These are phyloP conservation scores for Oncopeltus fasciatus DNA, from an alignment of 1,140 invertebrate genomes.

Conservation along the genomic window DNA sequence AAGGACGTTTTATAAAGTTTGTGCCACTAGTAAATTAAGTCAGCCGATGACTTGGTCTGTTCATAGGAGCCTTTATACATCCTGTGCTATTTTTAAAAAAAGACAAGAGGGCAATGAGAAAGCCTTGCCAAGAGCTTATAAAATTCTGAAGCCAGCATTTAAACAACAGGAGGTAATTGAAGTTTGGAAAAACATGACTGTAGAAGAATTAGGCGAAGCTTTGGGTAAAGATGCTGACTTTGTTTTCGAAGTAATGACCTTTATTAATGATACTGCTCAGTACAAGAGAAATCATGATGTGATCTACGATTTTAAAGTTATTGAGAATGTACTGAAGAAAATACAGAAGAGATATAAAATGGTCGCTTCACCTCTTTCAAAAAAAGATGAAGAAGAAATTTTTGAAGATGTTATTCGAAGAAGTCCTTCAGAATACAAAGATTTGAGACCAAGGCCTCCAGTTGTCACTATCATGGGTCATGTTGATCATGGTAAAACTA, in stretches of 20 bases:
- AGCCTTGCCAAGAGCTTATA: constrained; percentile 3
- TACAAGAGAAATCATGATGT: constrained; percentile 33
- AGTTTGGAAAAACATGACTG: constrained; percentile 66
- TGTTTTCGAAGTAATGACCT: constrained; percentile 49
- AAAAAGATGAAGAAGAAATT: constrained; percentile 30
- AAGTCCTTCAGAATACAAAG: constrained; percentile 18
- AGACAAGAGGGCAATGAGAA: constrained; percentile 17
- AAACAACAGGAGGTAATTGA: constrained; percentile 35
- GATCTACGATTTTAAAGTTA: constrained; percentile 39
- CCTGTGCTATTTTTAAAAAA: constrained; percentile 19
- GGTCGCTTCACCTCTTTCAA: constrained; percentile 33
- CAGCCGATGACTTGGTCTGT: not conserved
- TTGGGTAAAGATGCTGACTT: constrained; percentile 42
- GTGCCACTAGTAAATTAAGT: not conserved
- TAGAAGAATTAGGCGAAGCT: constrained; percentile 47
- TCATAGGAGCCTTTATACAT: constrained; percentile 17
- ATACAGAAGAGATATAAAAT: constrained; percentile 42
- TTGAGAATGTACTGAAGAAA: constrained; percentile 48
- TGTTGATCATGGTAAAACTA: constrained; percentile 99
- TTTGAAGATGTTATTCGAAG: constrained; percentile 23
- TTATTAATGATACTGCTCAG: constrained; percentile 41
- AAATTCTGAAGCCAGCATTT: constrained; percentile 20
- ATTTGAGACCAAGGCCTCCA: constrained; percentile 56
- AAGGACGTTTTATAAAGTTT: not conserved
- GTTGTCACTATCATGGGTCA: constrained; percentile 98